Evolutionary conservation across 2,888 invertebrate species (phyloP), one percentile per base, ranked within the genome.

Genomic region (Steinernema carpocapsae): DNA sequence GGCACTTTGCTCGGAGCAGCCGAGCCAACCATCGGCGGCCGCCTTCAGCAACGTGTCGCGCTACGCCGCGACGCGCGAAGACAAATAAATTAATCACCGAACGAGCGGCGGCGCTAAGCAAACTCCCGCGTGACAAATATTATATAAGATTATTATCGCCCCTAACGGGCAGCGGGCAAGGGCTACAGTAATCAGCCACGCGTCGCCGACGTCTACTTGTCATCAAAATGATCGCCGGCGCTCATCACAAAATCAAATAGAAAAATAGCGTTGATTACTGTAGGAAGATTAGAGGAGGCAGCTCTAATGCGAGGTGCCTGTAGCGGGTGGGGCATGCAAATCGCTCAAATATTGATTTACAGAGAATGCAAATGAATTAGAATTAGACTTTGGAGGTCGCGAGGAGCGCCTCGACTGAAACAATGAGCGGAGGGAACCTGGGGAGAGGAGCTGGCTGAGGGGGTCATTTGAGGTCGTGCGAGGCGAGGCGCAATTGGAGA

Each of bases 41-140:
- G 56, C 56, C 56, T 56, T 56, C n/a, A 56, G 26, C 56, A 19
- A 43, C 43, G 43, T 43, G 43, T 43, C 43, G 43, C n/a, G 43
- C 43, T 7, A 14, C 43, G 56, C 10, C 56, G 56, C 56, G 56
- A 10, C 12, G 19, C 51, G 51, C 56, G 56, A 56, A 56, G 56
- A 56, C 56, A 56, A 56, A 56, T 56, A 56, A 56, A 56, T 56
- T 56, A 56, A 56, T 56, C 56, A 56, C 56, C 56, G 56, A n/a
- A n/a, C 56, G 43, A 43, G 43, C 43, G n/a, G n/a, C 48, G 48
- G 48, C 48, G 48, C 48, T 10, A 17, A 48, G 56, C 56, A 56
- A 56, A 56, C 56, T 56, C 56, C 56, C 56, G 56, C 56, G 56
- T 26, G 56, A 56, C 56, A 56, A 56, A 56, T 56, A 56, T 56